phyloP scores from a whole-genome alignment of 2,888 invertebrate genomes.

The Chaitophorus viminalis region DNA sequence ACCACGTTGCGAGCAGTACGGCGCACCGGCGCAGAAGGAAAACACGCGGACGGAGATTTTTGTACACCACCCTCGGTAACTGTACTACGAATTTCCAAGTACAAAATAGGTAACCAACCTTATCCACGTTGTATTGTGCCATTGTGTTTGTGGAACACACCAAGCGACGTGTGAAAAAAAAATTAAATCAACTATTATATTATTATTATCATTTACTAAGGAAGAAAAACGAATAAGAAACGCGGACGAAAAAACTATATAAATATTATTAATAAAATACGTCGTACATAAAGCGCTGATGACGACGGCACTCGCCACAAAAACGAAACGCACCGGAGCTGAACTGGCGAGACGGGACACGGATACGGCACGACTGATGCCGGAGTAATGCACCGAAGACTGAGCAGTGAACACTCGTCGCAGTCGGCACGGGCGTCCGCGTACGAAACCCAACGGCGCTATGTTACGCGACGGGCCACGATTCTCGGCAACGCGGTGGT shows the following conservation, averaged over 20 bases:
- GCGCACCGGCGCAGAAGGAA: not conserved
- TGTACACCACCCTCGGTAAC: no score
- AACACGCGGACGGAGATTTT: not conserved
- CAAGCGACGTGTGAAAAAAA: not conserved
- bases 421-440: not conserved
- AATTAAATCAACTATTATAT: not conserved
- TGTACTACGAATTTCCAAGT: no score
- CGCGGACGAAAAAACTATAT: not conserved
- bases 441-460: not conserved
- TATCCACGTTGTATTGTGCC: slow-evolving; percentile 16
- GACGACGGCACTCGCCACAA: not conserved
- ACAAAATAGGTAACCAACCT: slow-evolving; percentile 51
- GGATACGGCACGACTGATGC: slow-evolving; percentile 6
- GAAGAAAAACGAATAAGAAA: not conserved
- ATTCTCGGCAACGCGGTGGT: slow-evolving; percentile 1
- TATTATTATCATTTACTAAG: no score
- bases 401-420: no score
- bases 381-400: slow-evolving; percentile 4
- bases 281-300: no score
- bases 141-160: not conserved
- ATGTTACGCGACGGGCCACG: not conserved
- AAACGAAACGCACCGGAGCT: not conserved
- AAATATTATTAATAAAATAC: not conserved
- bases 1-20: slow-evolving; percentile 9
- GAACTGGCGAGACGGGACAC: not conserved